These are phyloP conservation scores for Cryptomyrus ogoouensis DNA, from an alignment of 2,113 vertebrate genomes.

Conservation along the genomic window DNA sequence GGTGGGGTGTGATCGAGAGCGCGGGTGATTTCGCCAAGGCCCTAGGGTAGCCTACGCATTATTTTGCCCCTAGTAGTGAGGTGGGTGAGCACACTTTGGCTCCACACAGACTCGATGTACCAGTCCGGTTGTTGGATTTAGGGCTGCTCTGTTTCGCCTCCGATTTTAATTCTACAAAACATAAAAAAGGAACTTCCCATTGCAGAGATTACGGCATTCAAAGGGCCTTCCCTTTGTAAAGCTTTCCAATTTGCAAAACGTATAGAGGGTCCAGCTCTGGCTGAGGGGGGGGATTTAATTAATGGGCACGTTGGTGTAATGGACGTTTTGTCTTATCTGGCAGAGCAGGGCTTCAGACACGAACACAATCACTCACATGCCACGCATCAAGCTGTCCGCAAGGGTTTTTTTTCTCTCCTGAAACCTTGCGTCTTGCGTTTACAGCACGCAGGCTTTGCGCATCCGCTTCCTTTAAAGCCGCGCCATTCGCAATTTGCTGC, in stretches of 20 bases:
- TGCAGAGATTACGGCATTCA: not conserved
- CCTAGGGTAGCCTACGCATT: not conserved
- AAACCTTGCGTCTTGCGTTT: not conserved
- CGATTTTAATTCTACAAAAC: not conserved
- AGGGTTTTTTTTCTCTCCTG: not conserved
- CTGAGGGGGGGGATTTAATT: not conserved
- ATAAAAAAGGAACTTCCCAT: not conserved
- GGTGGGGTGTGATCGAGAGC: not conserved
- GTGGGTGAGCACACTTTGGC: not conserved
- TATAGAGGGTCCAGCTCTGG: not conserved
- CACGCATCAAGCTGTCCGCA: not conserved
- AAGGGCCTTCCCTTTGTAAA: not conserved
- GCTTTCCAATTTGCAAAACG: not conserved
- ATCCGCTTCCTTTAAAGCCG: not conserved
- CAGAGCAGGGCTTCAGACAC: not conserved
- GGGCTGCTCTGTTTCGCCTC: not conserved
- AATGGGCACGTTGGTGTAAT: not conserved
- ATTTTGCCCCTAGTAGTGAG: not conserved
- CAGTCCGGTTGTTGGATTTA: not conserved
- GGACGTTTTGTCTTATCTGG: slow-evolving; percentile 6
- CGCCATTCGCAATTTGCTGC: not conserved
- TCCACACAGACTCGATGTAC: not conserved
- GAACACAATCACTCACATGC: not conserved
- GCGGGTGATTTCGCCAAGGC: not conserved
- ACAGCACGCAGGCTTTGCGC: not conserved